Base-by-base conservation (phyloP, 2,888 invertebrate genomes). In the Catocala nupta region DNA sequence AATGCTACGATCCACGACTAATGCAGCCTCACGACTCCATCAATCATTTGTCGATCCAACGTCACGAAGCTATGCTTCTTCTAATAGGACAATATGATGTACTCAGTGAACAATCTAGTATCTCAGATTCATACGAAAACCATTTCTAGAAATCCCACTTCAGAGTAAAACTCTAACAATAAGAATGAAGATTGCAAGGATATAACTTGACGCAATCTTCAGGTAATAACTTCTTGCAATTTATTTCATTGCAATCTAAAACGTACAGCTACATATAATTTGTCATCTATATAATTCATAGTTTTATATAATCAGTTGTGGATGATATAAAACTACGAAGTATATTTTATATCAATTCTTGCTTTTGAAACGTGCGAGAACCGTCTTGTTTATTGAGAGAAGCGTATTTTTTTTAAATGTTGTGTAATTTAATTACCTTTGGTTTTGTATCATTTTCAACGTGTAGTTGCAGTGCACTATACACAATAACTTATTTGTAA, bases 21-120 rank as follows among this genome's bases (percentile, higher is more conserved):
- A 75, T 75, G 67, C 61, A 50, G 54, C 55, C 60, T 81, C 79
- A 79, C 78, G 81, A 81, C 59, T 34, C 43, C 56, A 73, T 81
- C 75, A 76, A 77, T 77, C 76, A 75, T 68, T 65, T 33, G 25
- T 62, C 43, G 52, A 59, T 64, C 53, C 16, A 62, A 58, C 59
- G 54, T 72, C 75, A 75, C 73, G 68, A 71, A 53, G 55, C 58
- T 49, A 57, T 11, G 54, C 55, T 58, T 45, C 43, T 53, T 13
- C 45, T 48, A 54, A 49, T 55, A 48, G 50, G 64, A 71, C 55
- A 43, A 43, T 13, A 59, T 52, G 52, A 61, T 57, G 49, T 52
- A 59, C 47, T 50, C 13, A 12, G 10, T 12, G 55, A 50, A 48
- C 58, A 59, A 57, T 54, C 8, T 7, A 61, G 49, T 47, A 54